These are phyloP conservation scores for Oxygymnocypris stewartii DNA, from an alignment of 2,113 vertebrate species.

Conservation along the genomic window DNA sequence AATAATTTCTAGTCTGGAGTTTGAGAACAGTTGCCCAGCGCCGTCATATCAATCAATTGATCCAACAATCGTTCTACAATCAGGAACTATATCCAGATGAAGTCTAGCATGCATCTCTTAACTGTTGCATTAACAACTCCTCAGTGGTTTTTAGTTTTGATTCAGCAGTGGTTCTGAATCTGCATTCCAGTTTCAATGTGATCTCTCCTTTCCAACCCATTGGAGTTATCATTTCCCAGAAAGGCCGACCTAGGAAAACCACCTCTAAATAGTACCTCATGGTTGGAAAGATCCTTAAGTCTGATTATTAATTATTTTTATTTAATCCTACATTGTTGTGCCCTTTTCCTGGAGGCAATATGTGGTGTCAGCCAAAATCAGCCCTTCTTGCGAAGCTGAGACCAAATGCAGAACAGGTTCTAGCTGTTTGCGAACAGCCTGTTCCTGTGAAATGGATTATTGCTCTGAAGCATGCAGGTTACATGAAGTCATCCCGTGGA, in stretches of 20 bases:
- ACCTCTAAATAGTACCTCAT: constrained; percentile 46
- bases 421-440: constrained; percentile 32
- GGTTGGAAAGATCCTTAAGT: constrained; percentile 33
- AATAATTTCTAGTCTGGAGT: constrained; percentile 17
- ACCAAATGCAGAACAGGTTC: constrained; percentile 31
- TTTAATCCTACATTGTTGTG: constrained; percentile 3
- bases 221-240: not conserved
- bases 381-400: constrained; percentile 51
- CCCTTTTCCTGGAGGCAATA: constrained; percentile 14
- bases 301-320: constrained; percentile 32
- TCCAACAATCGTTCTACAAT: constrained; percentile 49
- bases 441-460: constrained; percentile 27
- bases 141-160: constrained; percentile 13
- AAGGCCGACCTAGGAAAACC: constrained; percentile 24
- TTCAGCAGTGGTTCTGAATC: constrained; percentile 30
- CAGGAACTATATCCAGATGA: constrained; percentile 22
- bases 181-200: constrained; percentile 30
- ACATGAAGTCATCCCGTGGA: constrained; percentile 17
- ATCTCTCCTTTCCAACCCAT: constrained; percentile 11
- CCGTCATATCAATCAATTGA: constrained; percentile 37
- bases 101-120: constrained; percentile 1
- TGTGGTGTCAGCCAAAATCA: constrained; percentile 59
- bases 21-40: constrained; percentile 35
- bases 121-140: constrained; percentile 25
- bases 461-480: constrained; percentile 8